Base-by-base conservation (phyloP, 2,888 invertebrate species). In the Yponomeuta evonymella region DNA sequence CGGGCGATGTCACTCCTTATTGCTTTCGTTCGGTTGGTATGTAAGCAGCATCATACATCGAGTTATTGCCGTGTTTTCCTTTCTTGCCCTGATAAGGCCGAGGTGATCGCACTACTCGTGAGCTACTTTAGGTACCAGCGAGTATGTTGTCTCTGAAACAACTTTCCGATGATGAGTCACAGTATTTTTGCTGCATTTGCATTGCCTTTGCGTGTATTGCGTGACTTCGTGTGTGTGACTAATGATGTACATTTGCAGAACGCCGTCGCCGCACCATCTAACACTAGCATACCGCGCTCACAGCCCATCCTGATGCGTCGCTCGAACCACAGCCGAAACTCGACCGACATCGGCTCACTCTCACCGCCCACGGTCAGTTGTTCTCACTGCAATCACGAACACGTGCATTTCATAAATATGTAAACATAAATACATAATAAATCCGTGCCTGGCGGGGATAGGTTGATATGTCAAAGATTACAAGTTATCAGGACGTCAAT, bases 301-400 rank as follows among this genome's bases (percentile, higher is more conserved):
- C 96, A 97, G 85, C 97, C 97, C 29, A 97, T 97, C 77, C 96
- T 95, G 81, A 96, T 97, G 93, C 95, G 95, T 78, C 94, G 96
- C 72, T 94, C 95, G 73, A 96, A 95, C 80, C 94, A 95, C 79
- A 94, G 95, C 79, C 94, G 95, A 76, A 95, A 94, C 76, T 94
- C 94, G 73, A 95, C 95, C 76, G 97, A 98, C 87, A 96, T 98
- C 76, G 97, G 96, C 80, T 98, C 98, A 9, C 94, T 98, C 74
- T 98, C 98, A 69, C 98, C 98, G 74, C 98, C 98, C 74, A 95
- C 97, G 76, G 97, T 94, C 88, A 94, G 94, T 92, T 15, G 36
- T 67, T 36, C 9, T 36, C 10, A 12, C 67, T 12, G 12, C 51
- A 58, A 58, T 58, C 1, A 58, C 15, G 15, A 58, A 15, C 15